Conservation (phyloP, 2,113 vertebrate genomes). For the Catagonus wagneri region DNA sequence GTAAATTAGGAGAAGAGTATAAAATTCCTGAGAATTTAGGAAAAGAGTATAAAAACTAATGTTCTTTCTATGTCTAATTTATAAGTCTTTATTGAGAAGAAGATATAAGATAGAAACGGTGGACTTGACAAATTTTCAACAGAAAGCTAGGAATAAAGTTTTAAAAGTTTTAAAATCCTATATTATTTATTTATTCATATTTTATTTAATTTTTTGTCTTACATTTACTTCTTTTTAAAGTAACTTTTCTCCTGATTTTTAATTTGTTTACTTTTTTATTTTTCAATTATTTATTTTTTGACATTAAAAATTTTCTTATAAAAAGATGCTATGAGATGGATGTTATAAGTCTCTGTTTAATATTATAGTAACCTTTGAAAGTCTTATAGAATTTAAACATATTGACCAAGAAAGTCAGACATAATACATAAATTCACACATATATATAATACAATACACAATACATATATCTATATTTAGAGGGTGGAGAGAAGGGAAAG, state of each 20-base stretch:
- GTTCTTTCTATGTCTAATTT: not conserved
- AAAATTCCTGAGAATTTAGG: not conserved
- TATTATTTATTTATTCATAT: not conserved
- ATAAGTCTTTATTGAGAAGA: not conserved
- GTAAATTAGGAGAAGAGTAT: not conserved
- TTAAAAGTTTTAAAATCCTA: not conserved
- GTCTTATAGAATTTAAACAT: not conserved
- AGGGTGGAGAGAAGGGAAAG: not conserved
- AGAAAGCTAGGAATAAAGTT: not conserved
- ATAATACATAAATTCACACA: not conserved
- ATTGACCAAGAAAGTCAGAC: not conserved
- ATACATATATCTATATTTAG: not conserved
- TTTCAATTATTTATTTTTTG: not conserved
- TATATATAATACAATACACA: not conserved
- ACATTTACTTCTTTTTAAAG: too few relatives aligned
- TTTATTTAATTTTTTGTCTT: too few relatives aligned
- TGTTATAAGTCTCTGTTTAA: not conserved
- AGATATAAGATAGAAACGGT: not conserved
- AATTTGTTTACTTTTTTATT: too few relatives aligned
- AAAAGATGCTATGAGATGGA: not conserved
- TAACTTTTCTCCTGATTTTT: too few relatives aligned
- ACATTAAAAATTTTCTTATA: not conserved
- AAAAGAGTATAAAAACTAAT: not conserved
- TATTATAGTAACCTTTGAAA: not conserved
- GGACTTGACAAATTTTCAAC: not conserved